Conservation (phyloP, 2,888 invertebrate genomes). For the Pristionchus maxplancki region DNA sequence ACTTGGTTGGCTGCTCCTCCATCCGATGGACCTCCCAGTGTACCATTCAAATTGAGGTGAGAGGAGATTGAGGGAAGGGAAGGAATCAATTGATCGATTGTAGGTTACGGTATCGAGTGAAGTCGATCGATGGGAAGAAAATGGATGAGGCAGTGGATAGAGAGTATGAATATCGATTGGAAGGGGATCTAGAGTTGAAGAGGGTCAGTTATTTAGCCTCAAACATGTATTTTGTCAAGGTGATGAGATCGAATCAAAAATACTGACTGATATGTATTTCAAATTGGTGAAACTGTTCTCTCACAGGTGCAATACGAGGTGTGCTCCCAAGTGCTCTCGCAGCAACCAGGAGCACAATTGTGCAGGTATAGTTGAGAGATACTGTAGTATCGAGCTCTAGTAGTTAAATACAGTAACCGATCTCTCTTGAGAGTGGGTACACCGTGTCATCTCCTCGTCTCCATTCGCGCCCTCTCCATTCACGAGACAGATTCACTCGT, state of each 20-base stretch:
- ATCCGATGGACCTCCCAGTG: constrained; percentile 45
- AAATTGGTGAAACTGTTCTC: background rate
- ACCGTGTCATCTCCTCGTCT: constrained; percentile 73
- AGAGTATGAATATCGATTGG: constrained; percentile 50
- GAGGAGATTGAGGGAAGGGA: background rate
- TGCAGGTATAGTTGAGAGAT: constrained; percentile 65
- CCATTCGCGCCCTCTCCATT: constrained; percentile 62
- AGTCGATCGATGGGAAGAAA: background rate
- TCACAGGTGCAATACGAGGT: constrained; percentile 71
- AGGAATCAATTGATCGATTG: background rate
- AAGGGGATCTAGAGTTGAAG: constrained; percentile 48
- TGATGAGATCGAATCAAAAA: too few relatives aligned
- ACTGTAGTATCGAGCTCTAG: background rate
- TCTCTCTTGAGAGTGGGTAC: constrained; percentile 47
- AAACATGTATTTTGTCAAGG: too few relatives aligned
- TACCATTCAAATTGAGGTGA: constrained; percentile 36
- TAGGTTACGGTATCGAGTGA: constrained; percentile 43
- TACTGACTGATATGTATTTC: too few relatives aligned
- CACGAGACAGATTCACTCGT: constrained; percentile 57
- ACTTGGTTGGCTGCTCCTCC: constrained; percentile 53
- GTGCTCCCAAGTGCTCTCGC: constrained; percentile 75
- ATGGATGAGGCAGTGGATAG: constrained; percentile 20
- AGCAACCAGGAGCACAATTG: constrained; percentile 73
- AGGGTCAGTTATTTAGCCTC: constrained; percentile 11
- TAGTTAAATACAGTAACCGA: background rate